A percentile compares a stretch with the other conserved stretches of the same genome.
phyloP scores from a whole-genome alignment of 2,797 vertebrate species.

The Chaenodraco wilsoni region DNA sequence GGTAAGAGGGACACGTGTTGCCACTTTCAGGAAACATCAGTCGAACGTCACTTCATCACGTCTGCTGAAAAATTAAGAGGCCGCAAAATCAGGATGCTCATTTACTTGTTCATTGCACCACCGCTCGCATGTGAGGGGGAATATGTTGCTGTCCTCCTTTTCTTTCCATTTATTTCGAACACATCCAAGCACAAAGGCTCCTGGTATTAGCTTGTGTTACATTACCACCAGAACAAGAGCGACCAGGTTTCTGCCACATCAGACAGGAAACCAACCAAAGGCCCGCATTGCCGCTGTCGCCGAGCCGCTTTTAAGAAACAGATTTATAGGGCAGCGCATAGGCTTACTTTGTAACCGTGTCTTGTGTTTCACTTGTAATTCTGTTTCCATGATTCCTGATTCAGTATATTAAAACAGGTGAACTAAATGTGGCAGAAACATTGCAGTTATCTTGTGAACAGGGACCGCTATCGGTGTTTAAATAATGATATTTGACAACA shows the following conservation, averaged over 20 bases:
- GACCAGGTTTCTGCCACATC: slow-evolving; percentile 50
- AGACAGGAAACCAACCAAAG: slow-evolving; percentile 58
- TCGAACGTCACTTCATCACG: slow-evolving; percentile 84
- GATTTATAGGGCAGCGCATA: slow-evolving; percentile 44
- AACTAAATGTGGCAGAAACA: slow-evolving; percentile 22
- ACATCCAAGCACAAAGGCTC: slow-evolving; percentile 54
- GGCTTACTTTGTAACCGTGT: slow-evolving; percentile 38
- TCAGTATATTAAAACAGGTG: slow-evolving; percentile 23
- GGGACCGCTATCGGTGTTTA: neutral
- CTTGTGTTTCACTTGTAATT: slow-evolving; percentile 29
- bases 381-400: slow-evolving; percentile 24
- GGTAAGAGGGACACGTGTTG: slow-evolving; percentile 88
- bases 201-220: slow-evolving; percentile 65
- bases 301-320: slow-evolving; percentile 24
- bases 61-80: slow-evolving; percentile 85
- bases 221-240: slow-evolving; percentile 61
- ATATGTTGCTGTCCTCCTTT: slow-evolving; percentile 53
- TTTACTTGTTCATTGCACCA: slow-evolving; percentile 78
- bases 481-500: slow-evolving; percentile 1
- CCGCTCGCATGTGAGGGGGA: slow-evolving; percentile 58
- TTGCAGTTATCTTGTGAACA: neutral
- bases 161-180: slow-evolving; percentile 51
- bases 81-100: slow-evolving; percentile 81
- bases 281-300: slow-evolving; percentile 21
- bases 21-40: slow-evolving; percentile 88